phyloP scores from a whole-genome alignment of 2,113 vertebrate genomes.

The Paedocypris sp. region DNA sequence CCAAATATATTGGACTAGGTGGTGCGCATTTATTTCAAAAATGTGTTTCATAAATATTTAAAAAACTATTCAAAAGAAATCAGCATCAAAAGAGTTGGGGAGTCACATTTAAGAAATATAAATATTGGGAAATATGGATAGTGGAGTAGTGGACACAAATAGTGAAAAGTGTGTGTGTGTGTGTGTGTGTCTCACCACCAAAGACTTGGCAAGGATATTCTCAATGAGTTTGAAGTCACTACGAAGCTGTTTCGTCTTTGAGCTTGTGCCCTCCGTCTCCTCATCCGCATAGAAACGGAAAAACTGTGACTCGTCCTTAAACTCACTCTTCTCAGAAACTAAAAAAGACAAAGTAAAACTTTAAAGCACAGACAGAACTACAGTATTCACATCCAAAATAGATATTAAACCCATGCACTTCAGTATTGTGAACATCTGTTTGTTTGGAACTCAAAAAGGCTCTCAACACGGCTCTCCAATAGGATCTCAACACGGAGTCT shows the following conservation, averaged over 20 bases:
- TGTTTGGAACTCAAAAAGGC: too few species aligned
- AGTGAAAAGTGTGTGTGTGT: background rate
- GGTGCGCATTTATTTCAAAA: too few species aligned
- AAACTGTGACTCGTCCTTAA: constrained; percentile 94
- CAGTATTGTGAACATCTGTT: background rate
- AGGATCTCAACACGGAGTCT: too few species aligned
- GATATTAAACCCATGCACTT: background rate
- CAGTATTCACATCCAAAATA: background rate
- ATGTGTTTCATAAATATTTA: too few species aligned
- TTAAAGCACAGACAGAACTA: background rate
- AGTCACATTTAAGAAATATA: too few species aligned
- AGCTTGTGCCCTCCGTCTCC: constrained; percentile 86
- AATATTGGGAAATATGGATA: too few species aligned
- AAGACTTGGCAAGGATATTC: constrained; percentile 85
- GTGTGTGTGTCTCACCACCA: constrained; percentile 72
- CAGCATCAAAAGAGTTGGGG: too few species aligned
- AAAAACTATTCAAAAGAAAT: too few species aligned
- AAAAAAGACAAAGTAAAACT: background rate
- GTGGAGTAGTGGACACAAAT: too few species aligned
- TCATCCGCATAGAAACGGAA: constrained; percentile 97
- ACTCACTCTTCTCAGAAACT: constrained; percentile 97
- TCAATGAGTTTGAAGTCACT: constrained; percentile 93
- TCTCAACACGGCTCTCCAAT: too few species aligned
- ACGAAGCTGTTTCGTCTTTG: constrained; percentile 83
- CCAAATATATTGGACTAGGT: too few species aligned